Percentiles rank a stretch among this genome's conserved stretches.
Conservation (phyloP, 1,140 invertebrate species). For the Drosophila truncata region DNA sequence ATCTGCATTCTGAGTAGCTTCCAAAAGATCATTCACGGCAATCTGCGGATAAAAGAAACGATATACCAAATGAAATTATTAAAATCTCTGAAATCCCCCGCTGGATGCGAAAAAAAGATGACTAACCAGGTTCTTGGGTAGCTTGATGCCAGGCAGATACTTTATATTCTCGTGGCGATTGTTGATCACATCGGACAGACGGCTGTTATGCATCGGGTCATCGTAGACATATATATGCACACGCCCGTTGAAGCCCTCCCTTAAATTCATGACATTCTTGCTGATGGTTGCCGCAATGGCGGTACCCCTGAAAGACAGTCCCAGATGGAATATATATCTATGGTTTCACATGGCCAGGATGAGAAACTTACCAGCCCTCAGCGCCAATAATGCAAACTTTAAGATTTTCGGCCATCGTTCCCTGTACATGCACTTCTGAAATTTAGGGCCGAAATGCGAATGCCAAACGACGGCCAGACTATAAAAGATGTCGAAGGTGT, state of each 20-base stretch:
- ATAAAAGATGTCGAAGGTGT: not conserved
- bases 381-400: conserved; percentile 75
- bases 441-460: conserved; percentile 45
- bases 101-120: not conserved
- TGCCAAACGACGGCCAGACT: conserved; percentile 24
- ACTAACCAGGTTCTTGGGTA: conserved; percentile 63
- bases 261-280: conserved; percentile 35
- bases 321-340: not conserved
- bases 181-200: conserved; percentile 65
- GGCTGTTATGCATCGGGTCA: conserved; percentile 45
- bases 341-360: not conserved
- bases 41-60: conserved; percentile 87
- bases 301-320: conserved; percentile 53
- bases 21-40: conserved; percentile 96
- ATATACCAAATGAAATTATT: not conserved
- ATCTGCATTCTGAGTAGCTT: conserved; percentile 96
- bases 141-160: conserved; percentile 64
- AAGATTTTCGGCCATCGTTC: conserved; percentile 34
- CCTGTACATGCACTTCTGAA: conserved; percentile 4
- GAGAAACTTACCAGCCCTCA: conserved; percentile 59
- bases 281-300: conserved; percentile 65
- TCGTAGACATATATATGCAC: conserved; percentile 70
- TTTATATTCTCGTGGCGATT: conserved; percentile 66
- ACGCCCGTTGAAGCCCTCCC: conserved; percentile 35
- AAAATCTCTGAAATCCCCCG: not conserved